phyloP scores from a whole-genome alignment of 2,888 invertebrate species.

The Coleophora flavipennella region DNA sequence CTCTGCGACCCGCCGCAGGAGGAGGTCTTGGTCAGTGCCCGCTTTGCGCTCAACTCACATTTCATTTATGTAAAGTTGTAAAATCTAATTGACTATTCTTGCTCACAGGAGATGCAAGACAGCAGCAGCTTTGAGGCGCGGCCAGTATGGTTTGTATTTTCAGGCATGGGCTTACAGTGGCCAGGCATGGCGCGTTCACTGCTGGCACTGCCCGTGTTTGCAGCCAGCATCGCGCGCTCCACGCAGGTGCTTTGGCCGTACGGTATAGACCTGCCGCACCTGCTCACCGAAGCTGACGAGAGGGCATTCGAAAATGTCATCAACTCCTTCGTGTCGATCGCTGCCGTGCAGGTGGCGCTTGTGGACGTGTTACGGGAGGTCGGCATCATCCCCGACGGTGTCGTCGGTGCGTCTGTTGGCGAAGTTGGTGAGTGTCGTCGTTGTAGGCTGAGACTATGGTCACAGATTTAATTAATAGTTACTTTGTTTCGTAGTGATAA shows the following conservation, averaged over 20 bases:
- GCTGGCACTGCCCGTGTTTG: conserved; percentile 87
- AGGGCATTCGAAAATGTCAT: conserved; percentile 87
- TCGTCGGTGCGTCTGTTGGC: conserved; percentile 96
- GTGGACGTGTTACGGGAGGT: conserved; percentile 85
- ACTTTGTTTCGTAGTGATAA: not conserved
- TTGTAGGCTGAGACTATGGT: not conserved
- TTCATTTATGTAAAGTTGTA: not conserved
- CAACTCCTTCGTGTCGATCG: conserved; percentile 93
- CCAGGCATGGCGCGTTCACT: conserved; percentile 93
- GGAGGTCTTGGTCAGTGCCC: conserved; percentile 17
- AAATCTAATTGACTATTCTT: not conserved
- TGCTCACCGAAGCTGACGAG: conserved; percentile 83
- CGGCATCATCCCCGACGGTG: conserved; percentile 91
- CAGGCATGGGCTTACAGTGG: conserved; percentile 99
- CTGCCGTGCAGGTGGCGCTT: conserved; percentile 95
- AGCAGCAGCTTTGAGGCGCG: conserved; percentile 66
- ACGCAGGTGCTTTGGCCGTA: conserved; percentile 83
- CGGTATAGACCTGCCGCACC: conserved; percentile 84
- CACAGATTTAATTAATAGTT: not conserved
- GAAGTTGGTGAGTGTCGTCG: conserved; percentile 76
- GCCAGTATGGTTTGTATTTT: conserved; percentile 95
- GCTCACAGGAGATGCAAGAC: conserved; percentile 24
- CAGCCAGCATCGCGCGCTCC: conserved; percentile 81
- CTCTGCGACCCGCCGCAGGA: conserved; percentile 60
- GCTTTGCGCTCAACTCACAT: not conserved